Percentiles rank a stretch among this genome's conserved stretches.
phyloP scores from a whole-genome alignment of 2,797 vertebrate species.

The Sebastes taczanowskii region DNA sequence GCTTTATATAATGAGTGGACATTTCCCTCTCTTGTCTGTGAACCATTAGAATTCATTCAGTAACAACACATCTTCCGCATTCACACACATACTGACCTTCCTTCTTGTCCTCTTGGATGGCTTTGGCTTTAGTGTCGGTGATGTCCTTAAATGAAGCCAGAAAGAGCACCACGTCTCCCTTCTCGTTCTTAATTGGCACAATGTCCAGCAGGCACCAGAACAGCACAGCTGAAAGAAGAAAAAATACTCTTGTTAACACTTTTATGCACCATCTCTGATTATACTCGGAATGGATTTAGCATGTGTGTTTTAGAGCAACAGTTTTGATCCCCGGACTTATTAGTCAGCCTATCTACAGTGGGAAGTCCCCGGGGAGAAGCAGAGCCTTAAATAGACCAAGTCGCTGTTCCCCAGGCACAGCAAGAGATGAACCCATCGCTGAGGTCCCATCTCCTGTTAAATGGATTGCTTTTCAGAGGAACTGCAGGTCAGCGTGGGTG shows the following conservation, averaged over 20 bases:
- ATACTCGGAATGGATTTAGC: slow-evolving; percentile 13
- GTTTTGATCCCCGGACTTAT: slow-evolving; percentile 47
- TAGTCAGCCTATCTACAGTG: slow-evolving; percentile 50
- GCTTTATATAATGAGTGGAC: neutral
- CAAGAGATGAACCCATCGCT: slow-evolving; percentile 47
- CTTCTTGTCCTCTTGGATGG: slow-evolving; percentile 92
- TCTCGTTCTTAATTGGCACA: slow-evolving; percentile 99
- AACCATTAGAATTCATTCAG: neutral
- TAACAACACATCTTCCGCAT: neutral
- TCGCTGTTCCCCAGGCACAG: slow-evolving; percentile 43
- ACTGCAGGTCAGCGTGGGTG: slow-evolving; percentile 34
- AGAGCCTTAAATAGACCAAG: slow-evolving; percentile 62
- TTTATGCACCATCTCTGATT: slow-evolving; percentile 16
- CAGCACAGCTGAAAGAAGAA: slow-evolving; percentile 83
- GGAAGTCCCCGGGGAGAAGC: slow-evolving; percentile 38
- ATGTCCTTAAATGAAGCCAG: slow-evolving; percentile 98
- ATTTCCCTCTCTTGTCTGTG: neutral
- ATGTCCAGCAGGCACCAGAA: slow-evolving; percentile 99
- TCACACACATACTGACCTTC: slow-evolving; percentile 86
- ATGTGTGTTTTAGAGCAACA: slow-evolving; percentile 1
- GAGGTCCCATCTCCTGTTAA: slow-evolving; percentile 52
- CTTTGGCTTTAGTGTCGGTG: slow-evolving; percentile 95
- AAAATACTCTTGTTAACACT: slow-evolving; percentile 31
- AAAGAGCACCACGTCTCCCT: slow-evolving; percentile 97
- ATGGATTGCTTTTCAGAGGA: slow-evolving; percentile 57